Base-by-base conservation (phyloP, 1,140 invertebrate species). In the Ladona fulva region DNA sequence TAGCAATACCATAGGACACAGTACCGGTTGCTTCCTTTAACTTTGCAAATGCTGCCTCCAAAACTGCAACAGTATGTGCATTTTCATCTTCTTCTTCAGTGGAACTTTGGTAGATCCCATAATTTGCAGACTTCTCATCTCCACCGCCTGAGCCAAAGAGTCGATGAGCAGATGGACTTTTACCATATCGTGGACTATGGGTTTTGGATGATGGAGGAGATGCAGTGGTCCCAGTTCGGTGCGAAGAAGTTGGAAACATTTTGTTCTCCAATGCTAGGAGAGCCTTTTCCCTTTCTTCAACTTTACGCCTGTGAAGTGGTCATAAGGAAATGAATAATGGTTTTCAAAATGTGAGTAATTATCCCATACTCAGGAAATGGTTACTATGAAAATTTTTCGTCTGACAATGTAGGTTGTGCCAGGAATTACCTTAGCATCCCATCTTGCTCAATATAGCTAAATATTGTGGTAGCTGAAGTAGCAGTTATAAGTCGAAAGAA, bases 21-120 rank as follows among this genome's bases (percentile, higher is more conserved):
- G 42, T 83, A 89, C 89, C 93, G 5, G 92, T 93, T 0, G 90
- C 90, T 82, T 89, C 89, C 86, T 92, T 92, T 0, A 95, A 83
- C 79, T 89, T 90, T 59, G 90, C 89, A 82, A 94, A 93, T 19
- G 89, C 85, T 12, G 90, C 88, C 73, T 93, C 90, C 84, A 93
- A 87, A 74, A 86, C 83, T 59, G 87, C 83, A 25, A 89, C 81
- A 75, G 85, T 83, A 42, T 84, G 82, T 24, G 82, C 80, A 77
- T 80, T 82, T 73, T 83, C 79, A 12, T 83, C 80, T 0, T 81
- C 85, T 0, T 22, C n/a, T 24, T 37, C 74, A n/a, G 12, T 75
- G 19, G 42, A 42, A 25, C 42, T 74, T 5, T 37, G 29, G 29
- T 37, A 37, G 8, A 37, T 37, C 52, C 52, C 52, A 66, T 6